Evolutionary conservation across 1,140 invertebrate genomes (phyloP), one percentile per base, ranked within the genome.

Genomic region (Teleopsis dalmanni): DNA sequence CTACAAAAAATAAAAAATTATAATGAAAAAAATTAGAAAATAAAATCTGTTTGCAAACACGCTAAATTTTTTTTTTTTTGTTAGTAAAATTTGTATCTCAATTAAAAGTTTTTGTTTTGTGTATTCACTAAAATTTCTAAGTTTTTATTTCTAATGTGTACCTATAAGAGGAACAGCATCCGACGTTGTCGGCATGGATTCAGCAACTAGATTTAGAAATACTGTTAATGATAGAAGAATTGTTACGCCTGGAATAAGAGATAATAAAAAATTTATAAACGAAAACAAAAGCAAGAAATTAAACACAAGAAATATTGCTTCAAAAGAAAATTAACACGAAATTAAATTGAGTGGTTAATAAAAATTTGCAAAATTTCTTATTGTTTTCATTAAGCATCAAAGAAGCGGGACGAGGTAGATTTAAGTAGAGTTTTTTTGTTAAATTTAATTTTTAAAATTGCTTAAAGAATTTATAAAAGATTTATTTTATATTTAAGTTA

Each of bases 151-250:
- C 31, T 52, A 48, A 38, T 62, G 65, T 69, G 70, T 78, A 78
- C 76, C 79, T 80, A 81, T 81, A 62, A 81, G 74, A 61, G 80
- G 79, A 63, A 91, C 85, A 65, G 87, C 88, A 72, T 93, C 89
- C 68, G 89, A 92, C 51, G 88, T 90, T 57, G 88, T 85, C 62
- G 90, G 90, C 81, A 93, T 85, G 68, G 86, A 90, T 81, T 93
- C 89, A 59, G 88, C 87, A 59, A 94, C 88, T 76, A 94, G 82
- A 78, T 91, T 91, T 74, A 91, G 81, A 84, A 98, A 98, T 71
- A 98, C 94, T 76, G 94, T 97, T 80, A 98, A 83, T 74, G 94
- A 97, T 73, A 98, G 87, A 71, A 98, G 83, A 74, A 98, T 98
- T 73, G 93, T 98, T 73, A 98, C 93, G 78, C 93, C 92, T 95